Percentiles rank a stretch among this genome's conserved stretches.
These are phyloP conservation scores for Drosophila parvula DNA, from an alignment of 1,140 invertebrate genomes.

Conservation along the genomic window DNA sequence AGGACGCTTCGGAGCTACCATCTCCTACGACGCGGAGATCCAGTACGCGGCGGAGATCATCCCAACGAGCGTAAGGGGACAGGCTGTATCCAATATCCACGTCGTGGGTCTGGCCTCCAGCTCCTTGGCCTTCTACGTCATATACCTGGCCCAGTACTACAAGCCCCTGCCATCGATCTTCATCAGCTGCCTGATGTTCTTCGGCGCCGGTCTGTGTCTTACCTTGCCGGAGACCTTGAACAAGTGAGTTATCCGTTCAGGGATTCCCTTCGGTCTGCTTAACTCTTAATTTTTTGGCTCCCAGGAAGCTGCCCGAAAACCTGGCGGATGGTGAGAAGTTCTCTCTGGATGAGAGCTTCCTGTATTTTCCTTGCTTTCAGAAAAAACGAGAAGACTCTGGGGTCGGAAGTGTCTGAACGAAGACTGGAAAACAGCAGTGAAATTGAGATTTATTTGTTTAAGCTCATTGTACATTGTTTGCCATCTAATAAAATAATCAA, in stretches of 20 bases:
- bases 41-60: constrained; percentile 88
- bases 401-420: background rate
- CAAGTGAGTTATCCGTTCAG: constrained; percentile 43
- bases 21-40: constrained; percentile 87
- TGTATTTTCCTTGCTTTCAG: constrained; percentile 55
- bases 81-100: constrained; percentile 85
- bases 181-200: constrained; percentile 85
- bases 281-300: background rate
- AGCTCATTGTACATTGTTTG: constrained; percentile 15
- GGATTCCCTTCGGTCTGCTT: too few species aligned
- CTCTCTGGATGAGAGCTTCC: constrained; percentile 84
- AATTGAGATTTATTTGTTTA: background rate
- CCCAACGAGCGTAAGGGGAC: constrained; percentile 87
- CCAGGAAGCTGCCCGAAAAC: constrained; percentile 85
- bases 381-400: background rate
- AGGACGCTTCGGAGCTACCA: constrained; percentile 87
- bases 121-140: constrained; percentile 72
- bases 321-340: constrained; percentile 86
- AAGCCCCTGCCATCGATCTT: constrained; percentile 85
- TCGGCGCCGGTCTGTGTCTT: constrained; percentile 85
- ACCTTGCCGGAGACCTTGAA: constrained; percentile 87
- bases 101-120: constrained; percentile 85
- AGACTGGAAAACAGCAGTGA: too few species aligned
- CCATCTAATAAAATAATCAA: background rate
- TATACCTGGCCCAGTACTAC: constrained; percentile 84